Evolutionary conservation across 2,113 vertebrate species (phyloP), one percentile per base, ranked within the genome.

Genomic region (Hiodon tergisus): DNA sequence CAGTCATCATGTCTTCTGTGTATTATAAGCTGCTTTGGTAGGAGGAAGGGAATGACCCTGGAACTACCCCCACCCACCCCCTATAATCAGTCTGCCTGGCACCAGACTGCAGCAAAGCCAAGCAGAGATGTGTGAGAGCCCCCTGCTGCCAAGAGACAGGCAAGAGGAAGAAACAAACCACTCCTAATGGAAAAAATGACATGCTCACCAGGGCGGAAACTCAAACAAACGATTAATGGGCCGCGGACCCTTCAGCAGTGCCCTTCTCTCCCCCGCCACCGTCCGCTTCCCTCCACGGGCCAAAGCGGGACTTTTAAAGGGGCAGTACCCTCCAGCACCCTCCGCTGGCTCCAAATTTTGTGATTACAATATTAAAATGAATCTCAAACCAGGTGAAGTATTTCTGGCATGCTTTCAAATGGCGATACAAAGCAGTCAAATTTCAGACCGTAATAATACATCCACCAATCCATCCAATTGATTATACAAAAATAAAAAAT

Each of bases 191-290:
- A 92, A 88, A 31, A 91, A 86, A 89, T 92, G 89, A 92, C 90
- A 90, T 89, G 91, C 85, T 91, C 83, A 76, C 83, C 69, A 77
- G 89, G 86, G 90, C 89, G 83, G 89, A 92, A 92, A 90, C 89
- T 92, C 89, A 89, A 90, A 91, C 90, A 92, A 91, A 91, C 87
- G 86, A 90, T 91, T 89, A 91, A 90, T 90, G 89, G 87, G 86
- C 88, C 83, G 85, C 87, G 82, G 87, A 91, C 84, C 85, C 88
- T 86, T 86, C 71, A 80, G 84, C 86, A 82, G 79, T 81, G 84
- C 78, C 54, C 63, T 9, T 11, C 71, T 17, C 17, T 11, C 70
- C 50, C 54, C 60, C 13, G 9, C 51, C 11, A 6, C 13, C 9
- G 31, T 8, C 47, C 57, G 11, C 54, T 13, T 2, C 62, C 16